phyloP scores from a whole-genome alignment of 2,113 vertebrate species.

The Peromyscus californicus region DNA sequence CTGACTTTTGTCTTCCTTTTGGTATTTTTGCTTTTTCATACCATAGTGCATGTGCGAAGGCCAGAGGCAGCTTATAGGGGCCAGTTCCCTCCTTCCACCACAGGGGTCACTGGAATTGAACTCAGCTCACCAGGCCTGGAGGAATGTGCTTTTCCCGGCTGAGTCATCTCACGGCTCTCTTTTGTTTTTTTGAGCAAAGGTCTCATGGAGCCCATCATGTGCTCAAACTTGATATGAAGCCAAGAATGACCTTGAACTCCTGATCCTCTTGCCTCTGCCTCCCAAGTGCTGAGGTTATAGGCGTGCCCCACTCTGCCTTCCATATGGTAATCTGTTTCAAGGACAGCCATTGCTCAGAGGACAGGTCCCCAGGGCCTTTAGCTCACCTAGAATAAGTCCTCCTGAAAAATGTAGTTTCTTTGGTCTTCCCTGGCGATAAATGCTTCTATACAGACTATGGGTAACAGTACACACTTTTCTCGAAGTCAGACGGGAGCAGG shows the following conservation, averaged over 20 bases:
- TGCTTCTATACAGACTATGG: not conserved
- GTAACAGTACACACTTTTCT: not conserved
- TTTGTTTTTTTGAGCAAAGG: not conserved
- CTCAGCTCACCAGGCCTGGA: not conserved
- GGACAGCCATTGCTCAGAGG: not conserved
- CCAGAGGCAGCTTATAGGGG: not conserved
- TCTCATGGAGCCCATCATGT: rapidly evolving
- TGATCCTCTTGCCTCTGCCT: too few relatives aligned
- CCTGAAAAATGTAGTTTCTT: constrained; percentile 50
- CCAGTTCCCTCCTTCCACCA: not conserved
- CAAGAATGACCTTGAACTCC: not conserved
- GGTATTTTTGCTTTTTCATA: not conserved
- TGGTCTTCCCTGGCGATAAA: not conserved
- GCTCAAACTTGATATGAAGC: not conserved
- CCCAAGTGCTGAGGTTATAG: not conserved
- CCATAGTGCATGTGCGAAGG: too few relatives aligned
- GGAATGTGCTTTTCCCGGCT: not conserved
- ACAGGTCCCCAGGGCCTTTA: not conserved
- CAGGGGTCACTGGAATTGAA: not conserved
- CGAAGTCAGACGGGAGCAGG: not conserved
- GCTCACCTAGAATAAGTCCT: not conserved
- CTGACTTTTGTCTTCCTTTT: not conserved
- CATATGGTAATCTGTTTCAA: not conserved
- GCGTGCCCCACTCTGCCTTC: not conserved
- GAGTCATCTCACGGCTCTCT: not conserved